Evolutionary conservation across 2,888 invertebrate genomes (phyloP), one percentile per base, ranked within the genome.

Genomic region (Nyleta sp.): DNA sequence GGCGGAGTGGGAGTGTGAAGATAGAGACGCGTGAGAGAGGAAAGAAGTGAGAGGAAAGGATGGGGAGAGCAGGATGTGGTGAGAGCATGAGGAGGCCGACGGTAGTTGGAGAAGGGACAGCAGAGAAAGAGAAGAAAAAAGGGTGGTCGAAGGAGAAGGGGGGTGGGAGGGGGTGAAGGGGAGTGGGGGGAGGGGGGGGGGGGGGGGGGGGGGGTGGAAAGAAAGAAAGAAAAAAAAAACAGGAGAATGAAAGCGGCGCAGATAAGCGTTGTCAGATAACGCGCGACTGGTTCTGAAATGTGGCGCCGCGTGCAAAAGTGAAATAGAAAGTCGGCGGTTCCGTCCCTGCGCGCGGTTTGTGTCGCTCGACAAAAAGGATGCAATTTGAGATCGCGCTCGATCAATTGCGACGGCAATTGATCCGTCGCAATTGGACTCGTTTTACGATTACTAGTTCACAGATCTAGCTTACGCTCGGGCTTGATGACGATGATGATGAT

Each of bases 311-410:
- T 24, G 24, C 24, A 28, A 62, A 62, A 55, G 31, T 64, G 72
- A 72, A 72, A 72, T 72, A 64, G 64, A 72, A 72, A 72, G 72
- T 50, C 38, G 50, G 38, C 28, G 68, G 57, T 67, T 28, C 22
- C 15, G 53, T 53, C 65, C 53, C 22, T 31, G n/a, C n/a, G n/a
- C n/a, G n/a, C 24, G 15, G 48, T 38, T 62, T 38, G 48, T 46
- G 35, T 53, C 31, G 20, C 22, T 13, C 31, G 31, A 18, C 24
- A 46, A 46, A 62, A 38, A 46, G 44, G 71, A 53, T 64, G 64
- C 62, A 64, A 72, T 64, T 55, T 55, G 22, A 72, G 53, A 71
- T 52, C 33, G 50, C 42, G 5, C 18, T 18, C 31, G 53, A 65
- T 65, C 44, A 38, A 46, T 67, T 48, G 38, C 11, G 11, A 13